Evolutionary conservation across 2,113 vertebrate species (phyloP).

Genomic region (Orcinus orca): DNA sequence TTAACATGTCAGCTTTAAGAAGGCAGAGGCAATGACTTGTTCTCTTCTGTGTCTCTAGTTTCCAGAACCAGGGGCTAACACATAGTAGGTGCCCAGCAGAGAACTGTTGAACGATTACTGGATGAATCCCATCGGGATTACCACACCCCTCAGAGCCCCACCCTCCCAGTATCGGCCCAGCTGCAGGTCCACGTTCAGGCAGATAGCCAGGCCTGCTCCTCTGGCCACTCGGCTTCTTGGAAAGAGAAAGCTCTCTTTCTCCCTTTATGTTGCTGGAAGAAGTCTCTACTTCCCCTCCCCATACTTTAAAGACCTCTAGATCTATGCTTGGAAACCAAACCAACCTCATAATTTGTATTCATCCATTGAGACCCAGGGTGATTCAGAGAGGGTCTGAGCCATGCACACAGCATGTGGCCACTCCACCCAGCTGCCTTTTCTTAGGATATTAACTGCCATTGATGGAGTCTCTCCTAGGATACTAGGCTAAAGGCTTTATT

Average conservation of each 20-base stretch:
- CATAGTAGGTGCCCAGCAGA: not conserved
- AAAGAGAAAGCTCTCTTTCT: not conserved
- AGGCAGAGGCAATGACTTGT: not conserved
- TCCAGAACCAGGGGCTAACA: not conserved
- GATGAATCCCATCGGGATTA: not conserved
- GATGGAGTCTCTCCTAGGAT: not conserved
- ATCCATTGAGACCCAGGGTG: not conserved
- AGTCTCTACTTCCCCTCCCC: not conserved
- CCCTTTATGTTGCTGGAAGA: not conserved
- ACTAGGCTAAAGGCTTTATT: not conserved
- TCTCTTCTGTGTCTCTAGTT: not conserved
- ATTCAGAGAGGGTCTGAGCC: not conserved
- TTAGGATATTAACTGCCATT: not conserved
- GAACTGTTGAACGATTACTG: not conserved
- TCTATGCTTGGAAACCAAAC: conserved; percentile 21
- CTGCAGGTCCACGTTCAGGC: not conserved
- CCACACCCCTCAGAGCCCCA: not conserved
- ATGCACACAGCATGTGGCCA: not conserved
- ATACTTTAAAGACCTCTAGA: not conserved
- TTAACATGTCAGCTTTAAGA: not conserved
- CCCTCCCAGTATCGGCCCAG: not conserved
- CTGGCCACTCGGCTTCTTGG: not conserved
- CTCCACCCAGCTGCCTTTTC: not conserved
- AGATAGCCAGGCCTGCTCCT: not conserved
- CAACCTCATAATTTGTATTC: not conserved